These are phyloP conservation scores for Myotis findleyi DNA, from an alignment of 2,797 vertebrate genomes.

Conservation along the genomic window DNA sequence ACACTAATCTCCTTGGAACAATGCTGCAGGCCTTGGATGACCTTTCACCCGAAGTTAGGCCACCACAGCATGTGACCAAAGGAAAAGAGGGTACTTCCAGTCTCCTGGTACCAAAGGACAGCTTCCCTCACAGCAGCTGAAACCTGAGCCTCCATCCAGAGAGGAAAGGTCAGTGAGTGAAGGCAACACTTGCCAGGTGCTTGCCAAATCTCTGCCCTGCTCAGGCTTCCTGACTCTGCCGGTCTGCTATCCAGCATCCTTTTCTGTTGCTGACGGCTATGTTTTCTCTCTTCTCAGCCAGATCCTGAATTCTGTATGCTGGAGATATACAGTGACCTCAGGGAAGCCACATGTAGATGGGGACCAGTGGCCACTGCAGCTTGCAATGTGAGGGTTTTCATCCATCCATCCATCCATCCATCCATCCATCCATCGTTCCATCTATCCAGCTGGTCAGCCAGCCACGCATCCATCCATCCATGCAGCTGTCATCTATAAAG, in stretches of 20 bases:
- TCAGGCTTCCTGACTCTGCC: neutral
- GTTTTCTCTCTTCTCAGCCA: neutral
- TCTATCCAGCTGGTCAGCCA: neutral
- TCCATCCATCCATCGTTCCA: no score
- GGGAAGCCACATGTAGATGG: neutral
- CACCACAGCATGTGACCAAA: conserved; percentile 50
- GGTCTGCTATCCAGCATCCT: neutral
- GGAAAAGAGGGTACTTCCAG: conserved; percentile 42
- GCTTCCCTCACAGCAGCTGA: conserved; percentile 52
- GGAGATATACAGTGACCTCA: neutral
- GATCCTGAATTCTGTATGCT: conserved; percentile 6
- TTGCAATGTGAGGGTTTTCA: neutral
- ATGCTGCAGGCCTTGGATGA: neutral
- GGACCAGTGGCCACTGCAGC: neutral
- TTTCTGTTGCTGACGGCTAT: neutral
- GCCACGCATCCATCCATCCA: neutral
- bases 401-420: neutral
- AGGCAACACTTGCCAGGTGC: conserved; percentile 13
- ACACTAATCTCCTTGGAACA: conserved; percentile 36
- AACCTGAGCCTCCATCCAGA: conserved; percentile 66
- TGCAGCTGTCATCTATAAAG: neutral
- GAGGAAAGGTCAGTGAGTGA: conserved; percentile 73
- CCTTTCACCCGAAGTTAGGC: neutral
- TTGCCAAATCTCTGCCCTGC: conserved; percentile 18
- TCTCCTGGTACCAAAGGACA: conserved; percentile 28